These are phyloP conservation scores for Anoplius nigerrimus DNA, from an alignment of 2,888 invertebrate species.

Conservation along the genomic window DNA sequence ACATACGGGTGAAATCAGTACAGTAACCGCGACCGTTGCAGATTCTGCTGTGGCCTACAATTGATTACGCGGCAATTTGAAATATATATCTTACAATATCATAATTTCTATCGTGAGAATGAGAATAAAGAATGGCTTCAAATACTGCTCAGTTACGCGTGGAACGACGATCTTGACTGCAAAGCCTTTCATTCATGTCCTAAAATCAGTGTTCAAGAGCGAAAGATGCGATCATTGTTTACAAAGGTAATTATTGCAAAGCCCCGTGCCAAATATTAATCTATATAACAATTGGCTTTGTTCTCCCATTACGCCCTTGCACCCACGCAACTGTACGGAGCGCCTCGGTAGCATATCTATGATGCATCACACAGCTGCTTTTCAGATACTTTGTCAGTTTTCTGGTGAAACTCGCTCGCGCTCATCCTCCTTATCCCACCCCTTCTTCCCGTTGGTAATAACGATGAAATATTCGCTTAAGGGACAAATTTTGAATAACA, in stretches of 20 bases:
- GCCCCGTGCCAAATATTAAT: conserved; percentile 13
- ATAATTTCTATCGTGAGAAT: neutral
- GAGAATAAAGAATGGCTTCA: conserved; percentile 8
- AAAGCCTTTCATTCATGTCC: conserved; percentile 50
- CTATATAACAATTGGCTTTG: conserved; percentile 20
- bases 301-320: conserved; percentile 9
- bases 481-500: too few species aligned
- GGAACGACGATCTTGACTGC: conserved; percentile 27
- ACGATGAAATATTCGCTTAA: too few species aligned
- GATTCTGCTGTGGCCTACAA: too few species aligned
- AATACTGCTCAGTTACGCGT: neutral
- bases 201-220: conserved; percentile 37
- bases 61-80: too few species aligned
- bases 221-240: conserved; percentile 53
- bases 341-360: neutral
- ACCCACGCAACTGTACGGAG: conserved; percentile 6
- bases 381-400: too few species aligned
- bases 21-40: neutral
- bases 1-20: conserved; percentile 9
- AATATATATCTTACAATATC: too few species aligned
- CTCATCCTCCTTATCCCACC: too few species aligned
- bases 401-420: neutral
- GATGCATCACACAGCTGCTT: too few species aligned
- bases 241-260: conserved; percentile 39
- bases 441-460: too few species aligned